A percentile compares a stretch with the other conserved stretches of the same genome.
Evolutionary conservation across 2,888 invertebrate genomes (phyloP).

Genomic region (Alloscopus bannaensis): DNA sequence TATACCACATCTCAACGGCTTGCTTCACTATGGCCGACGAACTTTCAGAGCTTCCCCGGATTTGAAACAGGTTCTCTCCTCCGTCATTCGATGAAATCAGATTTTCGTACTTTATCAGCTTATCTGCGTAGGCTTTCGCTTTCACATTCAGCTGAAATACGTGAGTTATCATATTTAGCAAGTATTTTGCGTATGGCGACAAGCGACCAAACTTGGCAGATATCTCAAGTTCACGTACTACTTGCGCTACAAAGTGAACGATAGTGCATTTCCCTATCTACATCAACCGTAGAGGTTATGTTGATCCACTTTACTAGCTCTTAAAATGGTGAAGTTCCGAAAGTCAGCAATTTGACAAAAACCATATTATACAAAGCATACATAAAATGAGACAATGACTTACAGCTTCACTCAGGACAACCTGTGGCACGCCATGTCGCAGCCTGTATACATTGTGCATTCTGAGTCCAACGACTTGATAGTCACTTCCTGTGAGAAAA

Average conservation of each 20-base stretch:
- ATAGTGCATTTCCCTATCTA: too few relatives aligned
- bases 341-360: slow-evolving; percentile 11
- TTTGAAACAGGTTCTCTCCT: slow-evolving; percentile 68
- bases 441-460: slow-evolving; percentile 64
- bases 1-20: slow-evolving; percentile 68
- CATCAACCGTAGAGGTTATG: too few relatives aligned
- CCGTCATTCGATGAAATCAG: slow-evolving; percentile 61
- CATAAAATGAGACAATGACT: slow-evolving; percentile 12
- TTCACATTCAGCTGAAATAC: slow-evolving; percentile 62
- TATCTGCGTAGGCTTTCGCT: slow-evolving; percentile 67
- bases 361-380: slow-evolving; percentile 1
- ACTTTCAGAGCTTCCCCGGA: slow-evolving; percentile 59
- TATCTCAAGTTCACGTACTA: slow-evolving; percentile 7
- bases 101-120: slow-evolving; percentile 59
- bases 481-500: slow-evolving; percentile 57
- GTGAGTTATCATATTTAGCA: too few relatives aligned
- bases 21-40: slow-evolving; percentile 46
- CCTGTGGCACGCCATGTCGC: slow-evolving; percentile 63
- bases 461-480: slow-evolving; percentile 62
- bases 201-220: slow-evolving; percentile 1
- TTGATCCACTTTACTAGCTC: too few relatives aligned
- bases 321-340: too few relatives aligned
- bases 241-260: too few relatives aligned
- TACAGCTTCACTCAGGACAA: slow-evolving; percentile 65
- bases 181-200: too few relatives aligned